Evolutionary conservation across 2,888 invertebrate species (phyloP).

Genomic region (Rotaria sp.): DNA sequence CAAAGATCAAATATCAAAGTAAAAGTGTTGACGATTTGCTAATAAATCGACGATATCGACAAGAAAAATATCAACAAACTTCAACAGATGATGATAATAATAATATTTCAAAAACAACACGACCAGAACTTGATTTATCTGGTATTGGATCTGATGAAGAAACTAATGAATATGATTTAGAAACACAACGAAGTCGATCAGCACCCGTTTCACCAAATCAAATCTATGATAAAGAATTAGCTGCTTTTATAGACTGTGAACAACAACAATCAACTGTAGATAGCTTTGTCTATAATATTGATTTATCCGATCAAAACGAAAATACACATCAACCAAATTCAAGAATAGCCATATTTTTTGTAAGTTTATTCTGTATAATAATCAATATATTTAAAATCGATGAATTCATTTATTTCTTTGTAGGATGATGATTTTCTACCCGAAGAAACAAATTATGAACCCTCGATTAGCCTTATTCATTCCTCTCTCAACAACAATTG

Average conservation of each 20-base stretch:
- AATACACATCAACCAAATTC: background rate
- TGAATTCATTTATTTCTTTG: background rate
- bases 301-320: background rate
- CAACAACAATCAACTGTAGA: background rate
- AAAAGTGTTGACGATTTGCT: background rate
- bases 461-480: background rate
- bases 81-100: background rate
- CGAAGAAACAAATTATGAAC: background rate
- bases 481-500: background rate
- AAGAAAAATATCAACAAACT: background rate
- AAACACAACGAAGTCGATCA: background rate
- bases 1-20: background rate
- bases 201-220: background rate
- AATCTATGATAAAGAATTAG: conserved; percentile 27
- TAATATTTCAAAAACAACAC: background rate
- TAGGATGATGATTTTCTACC: background rate
- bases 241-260: conserved; percentile 11
- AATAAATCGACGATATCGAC: background rate
- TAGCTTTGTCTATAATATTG: conserved; percentile 16
- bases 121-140: background rate
- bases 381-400: background rate
- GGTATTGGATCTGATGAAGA: background rate
- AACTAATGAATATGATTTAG: background rate
- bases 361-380: background rate
- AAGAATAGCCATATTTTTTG: background rate